Base-by-base conservation (phyloP, 1,140 invertebrate genomes). In the Caerostris extrusa region DNA sequence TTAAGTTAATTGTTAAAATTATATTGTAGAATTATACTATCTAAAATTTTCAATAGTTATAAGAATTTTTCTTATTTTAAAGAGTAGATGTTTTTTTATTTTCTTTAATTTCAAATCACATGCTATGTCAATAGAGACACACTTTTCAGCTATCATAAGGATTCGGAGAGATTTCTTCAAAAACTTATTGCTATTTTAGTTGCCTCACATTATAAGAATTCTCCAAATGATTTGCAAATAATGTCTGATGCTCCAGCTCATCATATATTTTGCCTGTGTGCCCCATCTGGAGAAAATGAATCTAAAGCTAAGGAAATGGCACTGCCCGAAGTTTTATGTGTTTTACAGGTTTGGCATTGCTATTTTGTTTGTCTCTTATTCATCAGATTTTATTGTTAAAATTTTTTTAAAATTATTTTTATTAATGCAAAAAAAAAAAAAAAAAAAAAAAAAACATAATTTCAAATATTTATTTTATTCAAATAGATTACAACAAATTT, bases 131-230 rank as follows among this genome's bases (percentile, higher is more conserved):
- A 97, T 95, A 83, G 99, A 94, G 99, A 99, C 95, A 99, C 99
- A 0, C 96, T 99, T 14, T 99, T 99, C 96, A 99, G 98, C 90
- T 99, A 99, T 96, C 98, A 99, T 95, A 98, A 98, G 96, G 98
- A 98, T 0, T 99, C 99, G 0, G 99, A 99, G 96, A 96, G 97
- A 3, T 99, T 99, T 96, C 96, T 99, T 6, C 98, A 99, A 95
- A 96, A 98, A 95, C 95, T 99, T 0, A 98, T 99, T 93, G 97
- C 98, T 60, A 97, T 99, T 6, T 99, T 99, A 96, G 99, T 99
- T 0, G 97, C 99, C 0, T 99, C 99, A 14, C 99, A 99, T 97
- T 99, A 99, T 95, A 99, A 99, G 97, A 99, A 99, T 96, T 98
- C 98, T 91, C 99, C 99, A 2, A 99, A 99, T 97, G 99, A 99